Conservation (phyloP, 2,888 invertebrate genomes). For the Micoletzkya japonica region DNA sequence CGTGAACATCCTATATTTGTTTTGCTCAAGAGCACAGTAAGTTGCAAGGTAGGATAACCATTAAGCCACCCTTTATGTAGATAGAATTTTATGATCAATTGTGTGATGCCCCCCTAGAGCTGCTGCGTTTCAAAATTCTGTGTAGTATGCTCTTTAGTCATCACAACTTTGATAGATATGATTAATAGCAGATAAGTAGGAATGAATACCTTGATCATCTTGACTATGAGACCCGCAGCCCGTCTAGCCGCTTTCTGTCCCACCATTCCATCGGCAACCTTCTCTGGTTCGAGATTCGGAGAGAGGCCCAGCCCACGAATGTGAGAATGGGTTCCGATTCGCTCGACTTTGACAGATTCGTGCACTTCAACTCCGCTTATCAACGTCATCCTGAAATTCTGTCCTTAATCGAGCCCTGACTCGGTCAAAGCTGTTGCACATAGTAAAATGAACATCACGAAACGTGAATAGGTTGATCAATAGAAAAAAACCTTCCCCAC, state of each 20-base stretch:
- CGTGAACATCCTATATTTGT: not conserved
- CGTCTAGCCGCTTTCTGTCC: constrained; percentile 79
- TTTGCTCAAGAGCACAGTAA: too few relatives aligned
- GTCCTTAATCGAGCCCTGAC: too few relatives aligned
- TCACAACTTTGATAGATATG: not conserved
- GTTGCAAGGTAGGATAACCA: not conserved
- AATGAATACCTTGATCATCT: constrained; percentile 81
- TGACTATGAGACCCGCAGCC: constrained; percentile 90
- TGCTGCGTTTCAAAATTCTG: too few relatives aligned
- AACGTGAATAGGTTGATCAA: not conserved
- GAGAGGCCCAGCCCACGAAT: constrained; percentile 88
- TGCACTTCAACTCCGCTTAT: constrained; percentile 43
- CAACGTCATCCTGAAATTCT: constrained; percentile 35
- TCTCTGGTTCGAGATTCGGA: constrained; percentile 85
- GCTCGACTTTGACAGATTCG: constrained; percentile 52
- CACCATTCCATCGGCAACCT: constrained; percentile 68
- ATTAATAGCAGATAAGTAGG: not conserved
- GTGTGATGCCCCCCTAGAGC: too few relatives aligned
- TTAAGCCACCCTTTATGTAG: not conserved
- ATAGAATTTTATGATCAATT: too few relatives aligned
- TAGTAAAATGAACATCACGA: not conserved
- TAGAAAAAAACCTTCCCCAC: too few relatives aligned
- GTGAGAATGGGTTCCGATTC: constrained; percentile 87
- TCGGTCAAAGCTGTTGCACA: not conserved
- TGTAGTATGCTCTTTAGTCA: too few relatives aligned